Evolutionary conservation across 2,888 invertebrate species (phyloP).

Genomic region (Volucella inflata): DNA sequence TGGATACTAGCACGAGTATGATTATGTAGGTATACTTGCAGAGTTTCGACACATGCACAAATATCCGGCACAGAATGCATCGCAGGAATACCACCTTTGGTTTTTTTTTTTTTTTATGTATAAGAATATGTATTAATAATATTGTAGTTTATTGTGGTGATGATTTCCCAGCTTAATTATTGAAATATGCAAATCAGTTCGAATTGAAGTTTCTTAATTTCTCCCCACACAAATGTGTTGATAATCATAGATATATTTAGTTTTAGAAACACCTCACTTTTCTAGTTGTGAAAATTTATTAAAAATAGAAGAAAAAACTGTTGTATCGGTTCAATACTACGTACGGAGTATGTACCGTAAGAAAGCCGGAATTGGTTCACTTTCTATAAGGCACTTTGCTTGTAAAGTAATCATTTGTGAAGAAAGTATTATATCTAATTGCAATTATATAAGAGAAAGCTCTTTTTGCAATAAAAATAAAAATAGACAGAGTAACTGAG

Average conservation of each 20-base stretch:
- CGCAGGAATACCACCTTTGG: background rate
- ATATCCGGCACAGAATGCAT: background rate
- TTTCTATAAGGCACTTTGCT: constrained; percentile 30
- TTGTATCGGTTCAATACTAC: constrained; percentile 33
- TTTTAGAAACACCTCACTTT: constrained; percentile 63
- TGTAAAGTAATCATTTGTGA: constrained; percentile 1
- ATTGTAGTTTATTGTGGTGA: constrained; percentile 15
- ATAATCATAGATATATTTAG: background rate
- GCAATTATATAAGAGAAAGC: constrained; percentile 15
- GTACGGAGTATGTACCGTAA: background rate
- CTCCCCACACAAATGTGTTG: background rate
- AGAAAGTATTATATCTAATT: background rate
- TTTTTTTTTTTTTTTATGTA: background rate
- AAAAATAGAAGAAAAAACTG: background rate
- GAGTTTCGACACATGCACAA: constrained; percentile 32
- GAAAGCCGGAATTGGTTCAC: constrained; percentile 33
- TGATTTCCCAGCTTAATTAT: constrained; percentile 41
- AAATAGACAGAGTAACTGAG: too few relatives aligned
- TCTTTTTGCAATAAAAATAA: background rate
- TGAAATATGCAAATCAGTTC: constrained; percentile 45
- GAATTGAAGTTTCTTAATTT: constrained; percentile 23
- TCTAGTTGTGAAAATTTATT: constrained; percentile 54
- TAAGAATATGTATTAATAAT: background rate
- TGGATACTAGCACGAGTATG: background rate
- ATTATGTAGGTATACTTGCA: background rate